Conservation (phyloP, 2,888 invertebrate genomes). For the Eilema caniola region DNA sequence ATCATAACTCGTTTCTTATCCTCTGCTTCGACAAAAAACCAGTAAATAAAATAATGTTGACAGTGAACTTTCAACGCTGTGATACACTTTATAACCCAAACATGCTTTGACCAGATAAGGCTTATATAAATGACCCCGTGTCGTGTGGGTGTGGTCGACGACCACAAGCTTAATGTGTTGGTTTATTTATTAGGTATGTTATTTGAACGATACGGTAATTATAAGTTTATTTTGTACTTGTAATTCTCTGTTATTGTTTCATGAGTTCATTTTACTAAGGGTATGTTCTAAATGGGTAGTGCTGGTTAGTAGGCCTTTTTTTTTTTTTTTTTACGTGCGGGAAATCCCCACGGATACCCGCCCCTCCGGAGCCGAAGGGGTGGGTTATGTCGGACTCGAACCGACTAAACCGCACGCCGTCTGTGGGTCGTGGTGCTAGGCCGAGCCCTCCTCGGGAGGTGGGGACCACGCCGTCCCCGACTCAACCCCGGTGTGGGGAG, state of each 20-base stretch:
- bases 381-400: too few species aligned
- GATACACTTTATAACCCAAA: slow-evolving; percentile 53
- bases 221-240: not conserved
- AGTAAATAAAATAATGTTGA: slow-evolving; percentile 50
- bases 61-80: slow-evolving; percentile 49
- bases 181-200: slow-evolving; percentile 28
- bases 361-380: too few species aligned
- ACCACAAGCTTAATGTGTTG: slow-evolving; percentile 26
- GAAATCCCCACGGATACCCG: too few species aligned
- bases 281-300: not conserved
- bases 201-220: not conserved
- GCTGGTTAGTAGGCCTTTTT: too few species aligned
- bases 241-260: not conserved
- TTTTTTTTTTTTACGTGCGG: too few species aligned
- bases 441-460: too few species aligned
- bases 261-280: not conserved
- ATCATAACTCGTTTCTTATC: slow-evolving; percentile 25
- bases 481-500: too few species aligned
- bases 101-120: slow-evolving; percentile 55
- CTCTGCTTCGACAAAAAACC: slow-evolving; percentile 20
- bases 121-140: slow-evolving; percentile 57
- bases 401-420: too few species aligned
- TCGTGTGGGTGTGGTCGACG: slow-evolving; percentile 40
- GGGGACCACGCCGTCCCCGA: too few species aligned
- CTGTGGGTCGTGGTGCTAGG: too few species aligned